phyloP scores from a whole-genome alignment of 2,113 vertebrate species.

The Forbesichthys papilliferus region DNA sequence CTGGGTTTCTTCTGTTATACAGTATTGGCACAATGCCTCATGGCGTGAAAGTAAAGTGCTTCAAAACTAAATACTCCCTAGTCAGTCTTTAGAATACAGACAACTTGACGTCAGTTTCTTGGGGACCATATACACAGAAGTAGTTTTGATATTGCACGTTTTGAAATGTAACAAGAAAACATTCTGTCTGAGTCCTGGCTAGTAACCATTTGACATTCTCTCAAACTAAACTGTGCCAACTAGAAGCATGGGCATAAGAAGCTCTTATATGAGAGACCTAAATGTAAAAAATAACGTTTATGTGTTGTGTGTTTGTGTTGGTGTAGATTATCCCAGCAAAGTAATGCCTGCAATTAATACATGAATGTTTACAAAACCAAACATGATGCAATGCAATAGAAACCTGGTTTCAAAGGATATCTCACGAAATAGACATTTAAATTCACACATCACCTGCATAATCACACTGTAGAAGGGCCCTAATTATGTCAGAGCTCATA shows the following conservation, averaged over 20 bases:
- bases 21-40: conserved; percentile 29
- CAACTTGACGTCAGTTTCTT: conserved; percentile 30
- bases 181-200: conserved; percentile 15
- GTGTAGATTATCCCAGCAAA: too few relatives aligned
- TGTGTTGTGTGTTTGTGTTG: too few relatives aligned
- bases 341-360: too few relatives aligned
- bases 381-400: too few relatives aligned
- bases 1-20: neutral
- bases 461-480: neutral
- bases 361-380: too few relatives aligned
- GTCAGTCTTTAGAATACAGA: conserved; percentile 43
- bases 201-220: conserved; percentile 28
- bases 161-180: conserved; percentile 28
- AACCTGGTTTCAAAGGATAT: neutral
- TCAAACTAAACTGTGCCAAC: conserved; percentile 33
- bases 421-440: neutral
- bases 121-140: conserved; percentile 31
- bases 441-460: conserved; percentile 8
- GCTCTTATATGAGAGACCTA: conserved; percentile 11
- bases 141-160: conserved; percentile 29
- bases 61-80: conserved; percentile 44
- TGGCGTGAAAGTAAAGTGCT: conserved; percentile 41
- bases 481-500: conserved; percentile 14
- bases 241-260: conserved; percentile 5
- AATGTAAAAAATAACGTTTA: conserved; percentile 5